These are phyloP conservation scores for Diaprepes abbreviatus DNA, from an alignment of 2,888 invertebrate species.

Conservation along the genomic window DNA sequence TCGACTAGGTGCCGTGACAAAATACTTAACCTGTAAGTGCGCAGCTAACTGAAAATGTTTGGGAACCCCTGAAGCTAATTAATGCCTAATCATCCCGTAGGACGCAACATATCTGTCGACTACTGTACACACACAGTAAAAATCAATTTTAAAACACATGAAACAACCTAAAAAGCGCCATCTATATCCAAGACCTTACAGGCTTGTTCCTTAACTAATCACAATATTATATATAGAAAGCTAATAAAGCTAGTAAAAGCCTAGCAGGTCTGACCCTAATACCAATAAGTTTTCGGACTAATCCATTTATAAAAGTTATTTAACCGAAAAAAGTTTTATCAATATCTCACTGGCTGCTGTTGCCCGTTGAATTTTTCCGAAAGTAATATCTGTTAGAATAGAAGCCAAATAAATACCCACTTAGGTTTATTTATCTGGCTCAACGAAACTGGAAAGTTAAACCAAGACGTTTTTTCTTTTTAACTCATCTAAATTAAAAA, in stretches of 20 bases:
- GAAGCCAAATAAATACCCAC: background rate
- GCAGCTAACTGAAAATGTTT: too few relatives aligned
- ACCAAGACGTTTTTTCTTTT: background rate
- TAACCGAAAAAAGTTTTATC: constrained; percentile 3
- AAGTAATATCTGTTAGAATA: constrained; percentile 14
- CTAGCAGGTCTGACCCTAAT: background rate
- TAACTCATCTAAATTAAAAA: constrained; percentile 1
- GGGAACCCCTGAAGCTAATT: too few relatives aligned
- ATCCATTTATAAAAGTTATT: constrained; percentile 15
- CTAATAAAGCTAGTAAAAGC: background rate
- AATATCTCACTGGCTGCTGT: constrained; percentile 1
- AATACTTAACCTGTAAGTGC: too few relatives aligned
- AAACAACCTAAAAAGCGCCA: too few relatives aligned
- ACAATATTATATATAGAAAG: background rate
- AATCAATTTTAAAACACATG: too few relatives aligned
- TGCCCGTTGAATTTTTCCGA: background rate
- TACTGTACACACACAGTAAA: too few relatives aligned
- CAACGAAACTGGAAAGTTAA: background rate
- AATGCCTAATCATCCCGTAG: too few relatives aligned
- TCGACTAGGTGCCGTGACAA: too few relatives aligned
- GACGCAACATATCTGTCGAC: too few relatives aligned
- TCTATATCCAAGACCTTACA: background rate
- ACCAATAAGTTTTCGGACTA: constrained; percentile 5
- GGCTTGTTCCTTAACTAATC: background rate
- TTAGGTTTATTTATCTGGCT: background rate